phyloP scores from a whole-genome alignment of 2,888 invertebrate genomes.

The Carterocephalus palaemon region DNA sequence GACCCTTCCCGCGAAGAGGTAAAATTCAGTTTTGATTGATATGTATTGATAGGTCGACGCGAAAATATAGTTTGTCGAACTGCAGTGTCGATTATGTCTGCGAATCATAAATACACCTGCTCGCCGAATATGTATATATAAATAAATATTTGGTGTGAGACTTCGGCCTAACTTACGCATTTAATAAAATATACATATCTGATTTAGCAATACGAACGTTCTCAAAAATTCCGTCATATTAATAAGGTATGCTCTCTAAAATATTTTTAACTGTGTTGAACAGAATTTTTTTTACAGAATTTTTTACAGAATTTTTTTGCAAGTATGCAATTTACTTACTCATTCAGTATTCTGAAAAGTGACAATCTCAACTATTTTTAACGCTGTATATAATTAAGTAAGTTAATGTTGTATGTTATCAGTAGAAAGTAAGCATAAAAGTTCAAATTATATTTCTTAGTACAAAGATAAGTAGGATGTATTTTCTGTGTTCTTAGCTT shows the following conservation, averaged over 20 bases:
- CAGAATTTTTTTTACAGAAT: too few relatives aligned
- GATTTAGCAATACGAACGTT: too few relatives aligned
- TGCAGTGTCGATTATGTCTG: too few relatives aligned
- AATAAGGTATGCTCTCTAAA: background rate
- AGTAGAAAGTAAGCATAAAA: conserved; percentile 40
- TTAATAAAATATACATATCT: too few relatives aligned
- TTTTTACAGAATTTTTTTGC: background rate
- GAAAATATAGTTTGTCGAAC: conserved; percentile 4
- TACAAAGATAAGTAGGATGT: conserved; percentile 32
- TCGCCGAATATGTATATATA: too few relatives aligned
- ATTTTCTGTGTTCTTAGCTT: conserved; percentile 15
- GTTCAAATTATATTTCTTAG: conserved; percentile 46
- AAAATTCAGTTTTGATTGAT: conserved; percentile 70
- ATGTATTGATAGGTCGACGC: too few relatives aligned
- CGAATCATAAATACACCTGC: too few relatives aligned
- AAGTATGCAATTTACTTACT: background rate
- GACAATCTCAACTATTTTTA: conserved; percentile 13
- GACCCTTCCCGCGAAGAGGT: conserved; percentile 76
- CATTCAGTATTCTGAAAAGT: conserved; percentile 17
- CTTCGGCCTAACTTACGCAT: too few relatives aligned
- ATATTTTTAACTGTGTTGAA: background rate
- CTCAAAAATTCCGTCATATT: conserved; percentile 3
- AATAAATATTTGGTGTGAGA: too few relatives aligned
- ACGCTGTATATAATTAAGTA: conserved; percentile 13
- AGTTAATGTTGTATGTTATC: conserved; percentile 30